phyloP scores from a whole-genome alignment of 2,797 vertebrate species.

The Numenius phaeopus region DNA sequence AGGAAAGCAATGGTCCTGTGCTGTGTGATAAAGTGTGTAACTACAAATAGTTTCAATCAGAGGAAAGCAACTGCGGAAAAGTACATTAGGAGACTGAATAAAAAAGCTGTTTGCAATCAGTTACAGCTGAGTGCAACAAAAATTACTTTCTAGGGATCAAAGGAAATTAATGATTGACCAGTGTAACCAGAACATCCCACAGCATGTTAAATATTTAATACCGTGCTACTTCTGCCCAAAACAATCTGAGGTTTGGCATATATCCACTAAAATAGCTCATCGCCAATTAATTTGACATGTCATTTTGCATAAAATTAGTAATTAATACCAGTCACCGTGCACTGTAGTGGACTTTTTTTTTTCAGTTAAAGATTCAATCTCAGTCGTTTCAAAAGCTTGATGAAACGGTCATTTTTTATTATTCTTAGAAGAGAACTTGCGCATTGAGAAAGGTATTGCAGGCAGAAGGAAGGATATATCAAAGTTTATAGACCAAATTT shows the following conservation, averaged over 20 bases:
- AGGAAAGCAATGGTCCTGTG: background rate
- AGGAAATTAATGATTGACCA: constrained; percentile 79
- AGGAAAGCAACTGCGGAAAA: constrained; percentile 69
- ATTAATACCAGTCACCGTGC: constrained; percentile 68
- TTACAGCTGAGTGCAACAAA: constrained; percentile 79
- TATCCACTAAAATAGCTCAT: constrained; percentile 69
- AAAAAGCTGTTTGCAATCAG: constrained; percentile 66
- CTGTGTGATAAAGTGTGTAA: constrained; percentile 37
- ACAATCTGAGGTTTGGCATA: constrained; percentile 69
- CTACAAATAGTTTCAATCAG: constrained; percentile 50
- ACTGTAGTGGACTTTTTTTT: background rate
- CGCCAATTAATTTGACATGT: constrained; percentile 77
- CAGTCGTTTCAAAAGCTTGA: constrained; percentile 34
- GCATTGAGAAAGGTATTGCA: constrained; percentile 39
- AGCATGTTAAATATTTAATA: constrained; percentile 79
- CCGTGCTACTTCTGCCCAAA: constrained; percentile 56
- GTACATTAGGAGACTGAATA: constrained; percentile 53
- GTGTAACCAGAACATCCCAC: constrained; percentile 69
- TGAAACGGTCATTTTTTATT: constrained; percentile 59
- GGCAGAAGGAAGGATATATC: constrained; percentile 59
- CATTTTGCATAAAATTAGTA: constrained; percentile 76
- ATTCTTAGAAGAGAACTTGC: constrained; percentile 40
- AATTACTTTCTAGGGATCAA: constrained; percentile 80
- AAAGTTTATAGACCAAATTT: constrained; percentile 76
- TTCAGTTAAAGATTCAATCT: constrained; percentile 42